Evolutionary conservation across 2,888 invertebrate genomes (phyloP).

Genomic region (Calliopum simillimum): DNA sequence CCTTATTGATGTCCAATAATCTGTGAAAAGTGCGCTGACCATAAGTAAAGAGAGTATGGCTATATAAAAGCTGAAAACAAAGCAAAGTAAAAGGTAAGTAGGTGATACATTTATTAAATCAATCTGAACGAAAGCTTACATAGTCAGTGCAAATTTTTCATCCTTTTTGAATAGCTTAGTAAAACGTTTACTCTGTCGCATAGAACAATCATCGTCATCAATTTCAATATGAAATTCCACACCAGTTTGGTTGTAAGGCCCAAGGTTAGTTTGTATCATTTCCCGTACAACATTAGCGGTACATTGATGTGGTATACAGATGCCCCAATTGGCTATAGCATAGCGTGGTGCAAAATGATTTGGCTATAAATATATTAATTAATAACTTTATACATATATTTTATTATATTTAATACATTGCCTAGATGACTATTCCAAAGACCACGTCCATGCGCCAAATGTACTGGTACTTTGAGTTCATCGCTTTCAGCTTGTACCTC

Average conservation of each 20-base stretch:
- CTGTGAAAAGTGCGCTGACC: slow-evolving; percentile 42
- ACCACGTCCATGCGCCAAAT: slow-evolving; percentile 74
- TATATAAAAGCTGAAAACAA: slow-evolving; percentile 20
- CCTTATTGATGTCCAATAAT: slow-evolving; percentile 41
- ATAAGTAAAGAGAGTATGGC: slow-evolving; percentile 32
- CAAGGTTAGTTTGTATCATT: slow-evolving; percentile 71
- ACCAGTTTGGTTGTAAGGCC: slow-evolving; percentile 72
- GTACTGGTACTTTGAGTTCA: slow-evolving; percentile 73
- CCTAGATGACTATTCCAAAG: slow-evolving; percentile 74
- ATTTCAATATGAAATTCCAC: slow-evolving; percentile 73
- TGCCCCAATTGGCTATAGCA: slow-evolving; percentile 78
- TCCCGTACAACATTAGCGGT: slow-evolving; percentile 69
- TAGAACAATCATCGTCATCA: slow-evolving; percentile 72
- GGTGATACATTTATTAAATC: not conserved
- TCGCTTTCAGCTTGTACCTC: slow-evolving; percentile 73
- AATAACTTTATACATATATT: not conserved
- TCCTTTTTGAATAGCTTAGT: slow-evolving; percentile 57
- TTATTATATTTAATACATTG: slow-evolving; percentile 70
- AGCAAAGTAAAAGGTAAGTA: not conserved
- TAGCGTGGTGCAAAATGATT: slow-evolving; percentile 80
- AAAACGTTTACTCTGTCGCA: slow-evolving; percentile 63
- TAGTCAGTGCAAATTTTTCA: slow-evolving; percentile 67
- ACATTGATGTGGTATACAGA: slow-evolving; percentile 77
- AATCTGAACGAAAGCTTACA: slow-evolving; percentile 62
- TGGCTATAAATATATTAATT: slow-evolving; percentile 68